Base-by-base conservation (phyloP, 2,797 vertebrate genomes). In the Poeciliopsis gracilis region DNA sequence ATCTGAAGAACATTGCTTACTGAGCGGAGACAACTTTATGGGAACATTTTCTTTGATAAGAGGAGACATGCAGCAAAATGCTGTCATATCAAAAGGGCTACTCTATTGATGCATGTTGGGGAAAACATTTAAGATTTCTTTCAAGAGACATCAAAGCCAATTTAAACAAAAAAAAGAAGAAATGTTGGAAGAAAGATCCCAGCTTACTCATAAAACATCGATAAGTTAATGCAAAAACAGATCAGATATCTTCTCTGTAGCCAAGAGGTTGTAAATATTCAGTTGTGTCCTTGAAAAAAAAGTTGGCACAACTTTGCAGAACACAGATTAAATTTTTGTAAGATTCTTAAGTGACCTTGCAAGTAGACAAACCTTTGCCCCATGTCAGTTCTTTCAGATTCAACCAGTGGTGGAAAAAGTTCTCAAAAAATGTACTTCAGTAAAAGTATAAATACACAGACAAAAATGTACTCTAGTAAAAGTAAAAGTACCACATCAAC, bases 1-100 rank as follows among this genome's bases (percentile, higher is more conserved):
- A 76, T 61, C 12, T 74, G 82, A 72, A 82, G 74, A 83, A 77
- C 75, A 76, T 77, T 88, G 63, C 83, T 91, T 85, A 78, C 78
- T 87, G 78, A 82, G 78, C 69, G 30, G 49, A 78, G 49, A 80
- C 79, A 73, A 53, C 78, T 79, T 72, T 71, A 86, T 77, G 84
- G 82, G 87, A 87, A 86, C 74, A 61, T 77, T 75, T 66, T 18
- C 49, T 78, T 86, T 75, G 47, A 75, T 91, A 61, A 73, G 84
- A 77, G 51, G 66, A 87, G 47, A 89, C 76, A 51, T 77, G 66
- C 79, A 18, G 23, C 16, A 63, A 23, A 69, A 79, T 79, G 75
- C 45, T 83, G 66, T 82, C 72, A 4, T 81, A 18, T 77, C 49
- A 77, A 13, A 47, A 84, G 75, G 82, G 45, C 36, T n/a, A 74